Conservation (phyloP, 2,113 vertebrate genomes). For the Microcebus lehilahytsara region DNA sequence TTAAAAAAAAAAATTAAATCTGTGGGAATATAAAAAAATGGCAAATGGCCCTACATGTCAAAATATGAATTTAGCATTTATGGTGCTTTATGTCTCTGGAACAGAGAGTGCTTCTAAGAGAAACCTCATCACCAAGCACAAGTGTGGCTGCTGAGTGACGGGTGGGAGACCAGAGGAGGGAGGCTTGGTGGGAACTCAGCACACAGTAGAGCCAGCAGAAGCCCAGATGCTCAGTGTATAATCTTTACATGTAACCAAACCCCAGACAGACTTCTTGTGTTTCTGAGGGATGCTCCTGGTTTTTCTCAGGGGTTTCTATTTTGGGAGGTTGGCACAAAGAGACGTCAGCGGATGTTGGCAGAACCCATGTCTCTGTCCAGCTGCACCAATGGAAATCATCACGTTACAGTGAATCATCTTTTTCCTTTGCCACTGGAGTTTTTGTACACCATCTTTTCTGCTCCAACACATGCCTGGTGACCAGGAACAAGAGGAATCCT, state of each 20-base stretch:
- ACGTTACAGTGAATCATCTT: conserved; percentile 49
- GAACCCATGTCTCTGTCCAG: neutral
- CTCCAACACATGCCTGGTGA: neutral
- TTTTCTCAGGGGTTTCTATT: conserved; percentile 50
- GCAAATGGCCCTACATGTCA: neutral
- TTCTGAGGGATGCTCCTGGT: conserved; percentile 48
- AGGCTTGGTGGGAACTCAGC: neutral
- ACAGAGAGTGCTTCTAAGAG: neutral
- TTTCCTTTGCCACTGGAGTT: conserved; percentile 25
- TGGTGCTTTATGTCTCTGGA: neutral
- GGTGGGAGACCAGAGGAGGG: neutral
- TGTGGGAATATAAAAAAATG: neutral
- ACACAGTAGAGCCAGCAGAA: neutral
- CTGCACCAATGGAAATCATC: conserved; percentile 49
- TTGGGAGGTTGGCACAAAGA: neutral
- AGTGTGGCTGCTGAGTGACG: neutral
- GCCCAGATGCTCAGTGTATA: neutral
- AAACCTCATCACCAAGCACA: neutral
- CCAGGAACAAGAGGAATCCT: neutral
- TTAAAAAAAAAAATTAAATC: conserved; percentile 6
- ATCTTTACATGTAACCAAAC: conserved; percentile 35
- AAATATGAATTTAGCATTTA: neutral
- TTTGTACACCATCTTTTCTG: neutral
- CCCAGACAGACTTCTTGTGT: conserved; percentile 27
- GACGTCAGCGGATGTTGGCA: conserved; percentile 59